phyloP scores from a whole-genome alignment of 2,797 vertebrate genomes.

The Ptychadena robeensis region DNA sequence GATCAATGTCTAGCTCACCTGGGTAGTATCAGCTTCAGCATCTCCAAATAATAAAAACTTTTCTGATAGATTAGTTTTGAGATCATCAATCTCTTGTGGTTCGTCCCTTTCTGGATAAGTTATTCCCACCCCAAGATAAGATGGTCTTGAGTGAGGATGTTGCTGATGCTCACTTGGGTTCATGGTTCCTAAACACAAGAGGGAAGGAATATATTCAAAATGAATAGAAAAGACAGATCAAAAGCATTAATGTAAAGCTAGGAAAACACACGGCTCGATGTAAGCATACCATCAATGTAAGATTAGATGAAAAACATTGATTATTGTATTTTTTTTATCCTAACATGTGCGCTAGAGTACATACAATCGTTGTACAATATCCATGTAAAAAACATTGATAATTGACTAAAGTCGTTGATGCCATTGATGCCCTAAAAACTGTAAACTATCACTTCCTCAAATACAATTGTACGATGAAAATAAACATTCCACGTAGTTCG shows the following conservation, averaged over 20 bases:
- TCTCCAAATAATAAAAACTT: constrained; percentile 9
- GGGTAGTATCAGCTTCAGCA: background rate
- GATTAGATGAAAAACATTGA: no score
- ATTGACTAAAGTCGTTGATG: no score
- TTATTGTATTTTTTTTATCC: background rate
- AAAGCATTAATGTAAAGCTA: background rate
- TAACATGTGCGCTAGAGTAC: background rate
- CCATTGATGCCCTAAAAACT: no score
- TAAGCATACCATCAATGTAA: no score
- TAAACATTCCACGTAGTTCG: no score
- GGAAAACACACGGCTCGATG: no score
- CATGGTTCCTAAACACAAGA: constrained; percentile 7
- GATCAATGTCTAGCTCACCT: background rate
- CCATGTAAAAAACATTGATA: no score
- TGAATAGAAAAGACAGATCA: background rate
- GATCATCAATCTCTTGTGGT: constrained; percentile 28
- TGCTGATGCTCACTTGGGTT: background rate
- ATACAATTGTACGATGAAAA: no score
- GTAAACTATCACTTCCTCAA: no score
- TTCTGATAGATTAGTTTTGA: constrained; percentile 42
- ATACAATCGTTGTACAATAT: background rate
- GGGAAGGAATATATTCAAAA: background rate
- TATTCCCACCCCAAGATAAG: constrained; percentile 38
- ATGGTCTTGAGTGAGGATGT: constrained; percentile 19
- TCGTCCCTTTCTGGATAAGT: constrained; percentile 23